These are phyloP conservation scores for Dendroctonus valens DNA, from an alignment of 1,140 invertebrate species.

Conservation along the genomic window DNA sequence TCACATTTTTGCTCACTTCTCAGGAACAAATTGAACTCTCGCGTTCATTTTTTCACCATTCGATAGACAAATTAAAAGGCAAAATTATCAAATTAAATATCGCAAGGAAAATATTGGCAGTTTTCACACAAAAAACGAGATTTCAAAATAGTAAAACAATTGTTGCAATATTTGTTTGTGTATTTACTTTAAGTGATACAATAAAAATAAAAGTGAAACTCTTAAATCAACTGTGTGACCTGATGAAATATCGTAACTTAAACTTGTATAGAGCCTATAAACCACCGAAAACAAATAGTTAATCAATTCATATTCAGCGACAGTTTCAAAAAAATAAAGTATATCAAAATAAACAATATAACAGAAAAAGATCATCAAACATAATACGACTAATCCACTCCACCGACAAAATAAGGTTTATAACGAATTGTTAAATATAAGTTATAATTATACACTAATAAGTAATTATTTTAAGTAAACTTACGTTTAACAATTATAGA, in stretches of 20 bases:
- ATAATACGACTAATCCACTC: slow-evolving; percentile 20
- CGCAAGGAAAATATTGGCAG: too few species aligned
- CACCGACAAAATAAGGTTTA: slow-evolving; percentile 12
- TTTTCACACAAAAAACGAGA: too few species aligned
- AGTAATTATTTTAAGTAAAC: slow-evolving; percentile 16
- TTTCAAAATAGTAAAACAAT: too few species aligned
- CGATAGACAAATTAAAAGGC: too few species aligned
- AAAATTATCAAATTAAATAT: too few species aligned
- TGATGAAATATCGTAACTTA: background rate
- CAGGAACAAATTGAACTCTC: too few species aligned
- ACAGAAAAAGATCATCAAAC: slow-evolving; percentile 12
- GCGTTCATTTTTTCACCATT: too few species aligned
- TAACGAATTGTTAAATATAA: slow-evolving; percentile 15
- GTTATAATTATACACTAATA: slow-evolving; percentile 19
- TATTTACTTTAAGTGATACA: slow-evolving; percentile 10
- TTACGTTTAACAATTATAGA: slow-evolving; percentile 16
- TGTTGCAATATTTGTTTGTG: background rate
- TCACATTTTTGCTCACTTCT: too few species aligned
- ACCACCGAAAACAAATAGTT: slow-evolving; percentile 20
- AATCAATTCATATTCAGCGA: slow-evolving; percentile 13
- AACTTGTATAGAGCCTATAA: slow-evolving; percentile 13
- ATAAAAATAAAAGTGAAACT: slow-evolving; percentile 15
- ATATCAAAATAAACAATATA: slow-evolving; percentile 26
- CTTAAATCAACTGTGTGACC: slow-evolving; percentile 1
- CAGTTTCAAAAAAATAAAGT: slow-evolving; percentile 20